Evolutionary conservation across 2,888 invertebrate species (phyloP), one percentile per base, ranked within the genome.

Genomic region (Caenorhabditis drosophilae): DNA sequence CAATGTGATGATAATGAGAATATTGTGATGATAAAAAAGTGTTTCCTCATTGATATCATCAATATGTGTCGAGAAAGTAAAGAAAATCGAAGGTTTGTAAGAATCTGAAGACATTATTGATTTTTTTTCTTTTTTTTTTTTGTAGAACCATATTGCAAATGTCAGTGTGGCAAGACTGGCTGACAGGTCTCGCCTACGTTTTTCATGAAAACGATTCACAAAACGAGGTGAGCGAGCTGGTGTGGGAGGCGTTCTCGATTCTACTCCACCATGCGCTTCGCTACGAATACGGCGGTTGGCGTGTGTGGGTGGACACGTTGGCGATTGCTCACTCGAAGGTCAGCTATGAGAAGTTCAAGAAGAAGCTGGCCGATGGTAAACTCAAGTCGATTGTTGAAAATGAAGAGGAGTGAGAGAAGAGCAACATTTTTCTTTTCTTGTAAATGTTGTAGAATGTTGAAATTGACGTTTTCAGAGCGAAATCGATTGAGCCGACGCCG

Each of bases 311-410:
- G 4, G 98, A 99, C 84, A 99, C 98, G 0, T 86, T 99, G 62
- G 97, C 98, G 41, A 99, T 99, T 81, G 93, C 98, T 1, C 98
- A 98, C 86, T 97, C 97, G 1, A 97, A 97, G 89, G 92, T 97
- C 9, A 94, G 96, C 0, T 96, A 94, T 85, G 96, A 97, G 87
- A 95, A 96, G 85, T 97, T 96, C 85, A 93, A 93, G 35, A 62
- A 16, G 27, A 46, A 48, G 23, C 22, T 62, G 54, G 57, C 50
- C 9, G 58, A 58, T 12, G 38, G 38, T 11, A 57, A 61, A 50
- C n/a, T 20, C 4, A 63, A 55, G 25, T 40, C 54, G 31, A 53
- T 51, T 35, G n/a, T n/a, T n/a, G n/a, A n/a, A n/a, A n/a, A n/a
- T n/a, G n/a, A n/a, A n/a, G n/a, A 23, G 38, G 46, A 42, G 12